phyloP scores from a whole-genome alignment of 2,113 vertebrate species.

The Pseudorectes ferrugineus region DNA sequence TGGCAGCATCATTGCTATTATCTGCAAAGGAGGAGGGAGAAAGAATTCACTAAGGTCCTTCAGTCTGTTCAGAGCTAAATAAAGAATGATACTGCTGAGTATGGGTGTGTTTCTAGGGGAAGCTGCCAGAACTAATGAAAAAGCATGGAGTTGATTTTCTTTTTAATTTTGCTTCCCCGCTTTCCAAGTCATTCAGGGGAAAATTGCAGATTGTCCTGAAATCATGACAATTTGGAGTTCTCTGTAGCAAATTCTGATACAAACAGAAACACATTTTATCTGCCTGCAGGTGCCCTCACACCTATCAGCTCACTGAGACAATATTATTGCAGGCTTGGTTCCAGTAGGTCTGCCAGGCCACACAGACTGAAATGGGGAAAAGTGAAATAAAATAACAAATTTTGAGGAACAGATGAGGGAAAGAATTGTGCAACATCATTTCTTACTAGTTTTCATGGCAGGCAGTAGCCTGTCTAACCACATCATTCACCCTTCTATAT shows the following conservation, averaged over 20 bases:
- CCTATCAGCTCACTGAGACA: constrained; percentile 32
- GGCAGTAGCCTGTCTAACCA: neutral
- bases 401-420: neutral
- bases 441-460: neutral
- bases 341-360: constrained; percentile 38
- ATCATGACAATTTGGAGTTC: neutral
- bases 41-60: constrained; percentile 20
- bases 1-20: neutral
- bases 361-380: constrained; percentile 33
- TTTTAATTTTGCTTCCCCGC: neutral
- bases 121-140: constrained; percentile 55
- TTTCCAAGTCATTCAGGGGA: neutral
- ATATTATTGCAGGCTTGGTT: constrained; percentile 42
- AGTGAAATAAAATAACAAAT: constrained; percentile 19
- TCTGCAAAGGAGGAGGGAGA: constrained; percentile 30
- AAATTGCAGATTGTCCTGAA: constrained; percentile 8
- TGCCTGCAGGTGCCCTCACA: constrained; percentile 47
- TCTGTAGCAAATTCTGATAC: neutral
- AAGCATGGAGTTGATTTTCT: constrained; percentile 6
- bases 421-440: neutral
- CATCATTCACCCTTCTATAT: neutral
- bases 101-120: constrained; percentile 1
- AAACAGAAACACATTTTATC: constrained; percentile 25
- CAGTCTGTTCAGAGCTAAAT: constrained; percentile 61
- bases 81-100: constrained; percentile 55